These are phyloP conservation scores for Pelmatolapia mariae DNA, from an alignment of 2,113 vertebrate species.

Conservation along the genomic window DNA sequence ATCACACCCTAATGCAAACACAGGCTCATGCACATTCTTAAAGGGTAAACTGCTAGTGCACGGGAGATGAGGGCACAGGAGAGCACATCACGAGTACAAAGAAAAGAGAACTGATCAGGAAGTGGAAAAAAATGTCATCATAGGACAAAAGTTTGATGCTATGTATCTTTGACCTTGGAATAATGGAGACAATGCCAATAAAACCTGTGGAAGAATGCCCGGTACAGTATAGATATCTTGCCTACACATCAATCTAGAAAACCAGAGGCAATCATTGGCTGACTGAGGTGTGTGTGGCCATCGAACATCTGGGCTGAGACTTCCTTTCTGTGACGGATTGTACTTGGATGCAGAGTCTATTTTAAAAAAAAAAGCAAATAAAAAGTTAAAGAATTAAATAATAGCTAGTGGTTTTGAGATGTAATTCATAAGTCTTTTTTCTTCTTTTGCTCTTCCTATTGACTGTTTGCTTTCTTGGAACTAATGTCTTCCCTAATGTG, in stretches of 20 bases:
- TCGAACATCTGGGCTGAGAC: neutral
- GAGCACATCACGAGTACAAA: slow-evolving; percentile 3
- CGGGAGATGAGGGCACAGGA: slow-evolving; percentile 3
- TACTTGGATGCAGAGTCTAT: neutral
- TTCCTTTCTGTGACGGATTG: neutral
- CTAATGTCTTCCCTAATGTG: neutral
- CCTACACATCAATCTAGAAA: neutral
- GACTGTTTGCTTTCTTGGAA: neutral
- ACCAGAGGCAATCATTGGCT: neutral
- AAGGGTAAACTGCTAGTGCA: slow-evolving; percentile 28
- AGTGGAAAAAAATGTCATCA: neutral
- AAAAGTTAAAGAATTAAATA: neutral
- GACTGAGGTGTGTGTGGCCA: neutral
- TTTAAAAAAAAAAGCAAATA: neutral
- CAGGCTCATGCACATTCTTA: neutral
- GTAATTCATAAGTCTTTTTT: neutral
- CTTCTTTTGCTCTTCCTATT: neutral
- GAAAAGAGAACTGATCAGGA: neutral
- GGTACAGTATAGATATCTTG: neutral
- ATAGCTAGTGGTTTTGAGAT: neutral
- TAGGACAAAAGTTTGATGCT: neutral
- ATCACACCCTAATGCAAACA: neutral
- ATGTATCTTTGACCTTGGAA: neutral
- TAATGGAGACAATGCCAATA: neutral
- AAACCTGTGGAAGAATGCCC: neutral